These are phyloP conservation scores for Phorcus lineatus DNA, from an alignment of 2,888 invertebrate species.

Conservation along the genomic window DNA sequence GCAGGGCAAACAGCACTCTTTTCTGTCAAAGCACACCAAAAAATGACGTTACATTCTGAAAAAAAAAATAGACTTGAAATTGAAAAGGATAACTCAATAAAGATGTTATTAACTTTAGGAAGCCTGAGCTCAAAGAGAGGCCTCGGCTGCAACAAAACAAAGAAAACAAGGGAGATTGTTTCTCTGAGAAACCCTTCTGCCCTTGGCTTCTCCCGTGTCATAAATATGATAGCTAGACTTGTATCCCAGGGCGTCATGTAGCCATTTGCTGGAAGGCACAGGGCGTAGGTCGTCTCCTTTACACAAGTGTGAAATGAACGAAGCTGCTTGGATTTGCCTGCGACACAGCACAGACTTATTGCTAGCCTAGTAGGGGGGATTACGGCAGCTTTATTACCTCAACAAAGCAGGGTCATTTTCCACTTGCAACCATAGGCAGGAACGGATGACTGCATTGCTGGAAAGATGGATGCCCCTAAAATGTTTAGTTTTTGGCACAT, in stretches of 20 bases:
- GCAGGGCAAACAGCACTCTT: no score
- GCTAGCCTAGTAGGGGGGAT: neutral
- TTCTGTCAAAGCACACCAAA: no score
- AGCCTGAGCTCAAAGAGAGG: no score
- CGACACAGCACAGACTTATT: neutral
- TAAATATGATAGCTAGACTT: neutral
- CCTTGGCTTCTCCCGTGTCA: neutral
- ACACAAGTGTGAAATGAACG: slow-evolving; percentile 4
- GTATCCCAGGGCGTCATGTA: neutral
- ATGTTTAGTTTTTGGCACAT: neutral
- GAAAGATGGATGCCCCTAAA: neutral
- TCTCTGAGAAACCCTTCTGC: no score
- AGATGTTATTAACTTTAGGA: no score
- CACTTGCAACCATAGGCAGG: neutral
- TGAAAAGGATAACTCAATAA: no score
- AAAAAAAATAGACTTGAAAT: no score
- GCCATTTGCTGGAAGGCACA: neutral
- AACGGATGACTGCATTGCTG: neutral
- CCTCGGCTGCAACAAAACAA: no score
- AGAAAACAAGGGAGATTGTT: no score
- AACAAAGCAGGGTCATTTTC: neutral
- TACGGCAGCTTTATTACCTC: neutral
- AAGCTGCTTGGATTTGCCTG: neutral
- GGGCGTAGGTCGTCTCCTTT: neutral
- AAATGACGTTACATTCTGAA: no score